Evolutionary conservation across 2,888 invertebrate genomes (phyloP), one percentile per base, ranked within the genome.

Genomic region (Protophormia terraenovae): DNA sequence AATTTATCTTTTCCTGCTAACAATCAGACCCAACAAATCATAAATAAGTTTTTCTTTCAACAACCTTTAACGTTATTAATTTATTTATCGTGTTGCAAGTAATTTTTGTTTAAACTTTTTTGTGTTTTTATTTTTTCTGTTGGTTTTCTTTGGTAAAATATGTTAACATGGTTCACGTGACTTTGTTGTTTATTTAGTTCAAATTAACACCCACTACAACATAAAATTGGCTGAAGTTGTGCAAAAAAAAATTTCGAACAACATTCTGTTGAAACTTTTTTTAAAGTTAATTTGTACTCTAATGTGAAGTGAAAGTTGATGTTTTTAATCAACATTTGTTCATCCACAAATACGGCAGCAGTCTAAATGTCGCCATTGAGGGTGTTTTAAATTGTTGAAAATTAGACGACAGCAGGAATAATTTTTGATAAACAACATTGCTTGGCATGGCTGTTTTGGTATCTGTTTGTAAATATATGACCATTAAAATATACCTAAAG

Each of bases 201-300:
- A 64, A 76, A 76, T 76, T 77, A 82, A 71, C 71, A 82, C 82
- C 82, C 82, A 82, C 81, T 62, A 7, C 24, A 69, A 62, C 19
- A 53, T 29, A 7, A 27, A 71, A 35, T 55, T 76, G 35, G 16
- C 45, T 60, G 8, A 45, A 71, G 53, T 45, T 45, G n/a, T 72
- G n/a, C n/a, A n/a, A n/a, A n/a, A 27, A 35, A 60, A 19, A 60
- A 41, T 29, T 55, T 72, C 4, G n/a, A 29, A 55, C 27, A 27
- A 27, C n/a, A n/a, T 55, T 71, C 14, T 22, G 14, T 35, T 29
- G 22, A 24, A 27, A 53, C 53, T 55, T 71, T 27, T n/a, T 22
- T 19, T 47, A 4, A 55, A 55, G n/a, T 71, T 38, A 35, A 53
- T 71, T 62, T 45, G 35, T 27, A 14, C 10, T 55, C 4, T 27